Evolutionary conservation across 1,140 invertebrate species (phyloP), one percentile per base, ranked within the genome.

Genomic region (Neodiprion lecontei): DNA sequence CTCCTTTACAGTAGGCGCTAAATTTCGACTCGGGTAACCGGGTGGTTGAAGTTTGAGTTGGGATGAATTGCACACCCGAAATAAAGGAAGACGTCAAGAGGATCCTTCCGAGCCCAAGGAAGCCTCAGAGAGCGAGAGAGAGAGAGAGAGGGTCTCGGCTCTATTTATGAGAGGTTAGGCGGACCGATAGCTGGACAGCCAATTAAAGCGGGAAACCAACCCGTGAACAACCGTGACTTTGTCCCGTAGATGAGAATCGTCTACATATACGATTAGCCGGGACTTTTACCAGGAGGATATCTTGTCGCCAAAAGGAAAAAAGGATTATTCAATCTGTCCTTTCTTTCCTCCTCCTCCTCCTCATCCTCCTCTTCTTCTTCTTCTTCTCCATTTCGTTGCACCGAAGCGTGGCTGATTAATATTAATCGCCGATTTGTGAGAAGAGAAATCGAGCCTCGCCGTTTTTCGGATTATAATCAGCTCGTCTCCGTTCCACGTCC

Each of bases 141-240:
- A 12, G 11, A 40, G 70, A n/a, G 49, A n/a, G 21, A 47, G 48
- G 28, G 50, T 21, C 9, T 17, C 21, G 66, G n/a, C 48, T 14
- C 69, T 82, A 81, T 82, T 82, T 82, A 82, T 82, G 81, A 76
- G 80, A 81, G 77, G 76, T 75, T 40, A 40, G 28, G 48, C 68
- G 61, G 69, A 23, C 66, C 79, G 81, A 81, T 82, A 82, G 74
- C 66, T 53, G 69, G 78, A 65, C 74, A 69, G 78, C 80, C 80
- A 82, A 82, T 82, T 82, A 82, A 82, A 82, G 65, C 78, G 75
- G 69, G 81, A 80, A 81, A 75, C 69, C 50, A 48, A 23, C 78
- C 76, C 74, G 75, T 69, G 70, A 79, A 80, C 80, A 77, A 78
- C 76, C 50, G 76, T 76, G 77, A 73, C 77, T 76, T 65, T 14